Percentiles rank a stretch among this genome's conserved stretches.
Conservation (phyloP, 2,888 invertebrate genomes). For the Schrankia costaestrigalis region DNA sequence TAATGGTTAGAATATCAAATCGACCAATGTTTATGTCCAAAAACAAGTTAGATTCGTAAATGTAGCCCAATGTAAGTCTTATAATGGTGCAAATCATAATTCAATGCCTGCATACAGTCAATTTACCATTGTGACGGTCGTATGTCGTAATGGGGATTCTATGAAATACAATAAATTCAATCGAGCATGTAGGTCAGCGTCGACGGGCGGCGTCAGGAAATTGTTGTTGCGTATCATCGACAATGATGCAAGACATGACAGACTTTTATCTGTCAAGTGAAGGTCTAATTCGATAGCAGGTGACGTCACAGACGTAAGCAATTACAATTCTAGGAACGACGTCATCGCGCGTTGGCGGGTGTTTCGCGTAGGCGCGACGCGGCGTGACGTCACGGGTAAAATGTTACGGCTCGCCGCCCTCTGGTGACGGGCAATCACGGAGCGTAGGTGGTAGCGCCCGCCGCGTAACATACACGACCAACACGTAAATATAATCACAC, state of each 20-base stretch:
- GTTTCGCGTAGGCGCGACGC: conserved; percentile 63
- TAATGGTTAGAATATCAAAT: no score
- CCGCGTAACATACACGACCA: conserved; percentile 41
- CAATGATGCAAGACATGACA: conserved; percentile 48
- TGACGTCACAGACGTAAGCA: conserved; percentile 55
- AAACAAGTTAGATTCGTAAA: neutral
- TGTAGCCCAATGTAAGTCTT: neutral
- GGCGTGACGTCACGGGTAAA: conserved; percentile 71
- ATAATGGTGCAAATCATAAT: conserved; percentile 5
- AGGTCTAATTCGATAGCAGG: conserved; percentile 37
- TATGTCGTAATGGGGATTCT: conserved; percentile 15
- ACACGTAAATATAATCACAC: conserved; percentile 59
- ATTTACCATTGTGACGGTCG: conserved; percentile 10
- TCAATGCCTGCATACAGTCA: conserved; percentile 1
- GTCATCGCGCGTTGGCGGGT: conserved; percentile 61
- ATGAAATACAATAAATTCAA: conserved; percentile 42
- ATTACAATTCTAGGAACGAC: conserved; percentile 54
- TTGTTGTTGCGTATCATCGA: conserved; percentile 48
- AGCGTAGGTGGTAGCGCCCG: conserved; percentile 27
- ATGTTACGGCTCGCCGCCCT: conserved; percentile 45
- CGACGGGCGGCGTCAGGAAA: conserved; percentile 42
- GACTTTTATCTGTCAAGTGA: conserved; percentile 37
- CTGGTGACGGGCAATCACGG: conserved; percentile 31
- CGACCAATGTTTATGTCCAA: no score
- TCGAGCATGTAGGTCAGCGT: conserved; percentile 49